Evolutionary conservation across 2,113 vertebrate species (phyloP).

Genomic region (Puntigrus tetrazona): DNA sequence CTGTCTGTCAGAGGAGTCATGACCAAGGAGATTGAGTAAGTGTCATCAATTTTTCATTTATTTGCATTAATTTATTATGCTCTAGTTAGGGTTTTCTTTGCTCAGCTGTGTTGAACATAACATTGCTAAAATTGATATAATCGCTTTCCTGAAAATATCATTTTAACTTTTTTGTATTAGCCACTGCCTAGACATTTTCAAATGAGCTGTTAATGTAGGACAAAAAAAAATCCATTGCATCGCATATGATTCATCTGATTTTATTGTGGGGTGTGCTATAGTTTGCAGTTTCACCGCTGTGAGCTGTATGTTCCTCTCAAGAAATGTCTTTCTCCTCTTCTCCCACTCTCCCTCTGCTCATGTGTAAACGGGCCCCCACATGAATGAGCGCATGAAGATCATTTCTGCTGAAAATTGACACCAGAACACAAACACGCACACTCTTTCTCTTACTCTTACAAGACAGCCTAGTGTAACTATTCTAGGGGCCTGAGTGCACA

Average conservation of each 20-base stretch:
- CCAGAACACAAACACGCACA: slow-evolving; percentile 48
- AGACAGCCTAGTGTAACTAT: slow-evolving; percentile 57
- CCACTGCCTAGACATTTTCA: background rate
- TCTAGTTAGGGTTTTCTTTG: background rate
- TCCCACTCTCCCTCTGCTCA: slow-evolving; percentile 41
- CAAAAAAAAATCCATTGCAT: too few relatives aligned
- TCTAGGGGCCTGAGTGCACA: slow-evolving; percentile 66
- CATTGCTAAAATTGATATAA: background rate
- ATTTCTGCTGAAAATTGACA: slow-evolving; percentile 68
- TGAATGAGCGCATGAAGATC: slow-evolving; percentile 59
- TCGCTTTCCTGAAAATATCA: background rate
- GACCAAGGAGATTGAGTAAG: slow-evolving; percentile 83
- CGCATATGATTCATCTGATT: slow-evolving; percentile 5
- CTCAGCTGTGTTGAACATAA: background rate
- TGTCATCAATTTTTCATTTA: slow-evolving; percentile 38
- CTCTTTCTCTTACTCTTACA: background rate
- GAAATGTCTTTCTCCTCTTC: slow-evolving; percentile 5
- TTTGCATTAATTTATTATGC: background rate
- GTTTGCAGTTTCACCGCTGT: slow-evolving; percentile 39
- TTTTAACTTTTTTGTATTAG: background rate
- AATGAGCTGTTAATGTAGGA: background rate
- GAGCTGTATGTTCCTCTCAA: slow-evolving; percentile 16
- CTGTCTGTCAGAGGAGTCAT: slow-evolving; percentile 72
- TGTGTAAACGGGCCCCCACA: slow-evolving; percentile 67
- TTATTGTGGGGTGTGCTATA: slow-evolving; percentile 2